phyloP scores from a whole-genome alignment of 1,140 invertebrate genomes.

The Andricus grossulariae region DNA sequence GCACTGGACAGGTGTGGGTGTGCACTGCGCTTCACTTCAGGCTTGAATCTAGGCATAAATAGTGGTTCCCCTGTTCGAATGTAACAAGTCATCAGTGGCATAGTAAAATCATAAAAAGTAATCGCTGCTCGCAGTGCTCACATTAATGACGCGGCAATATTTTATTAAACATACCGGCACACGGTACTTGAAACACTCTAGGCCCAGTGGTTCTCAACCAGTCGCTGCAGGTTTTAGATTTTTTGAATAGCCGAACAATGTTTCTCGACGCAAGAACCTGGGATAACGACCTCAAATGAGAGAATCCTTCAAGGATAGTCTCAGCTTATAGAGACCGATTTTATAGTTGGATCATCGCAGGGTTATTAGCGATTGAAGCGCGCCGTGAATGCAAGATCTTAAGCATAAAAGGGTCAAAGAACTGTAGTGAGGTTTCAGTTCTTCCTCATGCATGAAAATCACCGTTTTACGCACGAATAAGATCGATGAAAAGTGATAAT shows the following conservation, averaged over 20 bases:
- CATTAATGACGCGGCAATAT: conserved; percentile 63
- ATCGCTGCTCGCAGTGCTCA: conserved; percentile 45
- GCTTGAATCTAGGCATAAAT: conserved; percentile 49
- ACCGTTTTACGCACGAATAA: background rate
- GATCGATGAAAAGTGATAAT: background rate
- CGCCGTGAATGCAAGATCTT: conserved; percentile 2
- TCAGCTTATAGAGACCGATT: background rate
- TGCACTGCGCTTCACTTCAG: conserved; percentile 49
- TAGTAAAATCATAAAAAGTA: conserved; percentile 39
- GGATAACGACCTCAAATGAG: conserved; percentile 23
- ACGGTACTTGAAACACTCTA: conserved; percentile 44
- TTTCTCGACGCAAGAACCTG: conserved; percentile 2
- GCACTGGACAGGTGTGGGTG: conserved; percentile 62
- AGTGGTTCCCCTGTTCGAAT: conserved; percentile 51
- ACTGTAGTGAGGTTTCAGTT: background rate
- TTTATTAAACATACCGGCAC: conserved; percentile 54
- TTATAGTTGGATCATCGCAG: conserved; percentile 11
- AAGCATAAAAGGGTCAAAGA: conserved; percentile 17
- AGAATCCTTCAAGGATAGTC: background rate
- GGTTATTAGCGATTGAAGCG: background rate
- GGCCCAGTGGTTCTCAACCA: conserved; percentile 45
- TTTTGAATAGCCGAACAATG: conserved; percentile 18
- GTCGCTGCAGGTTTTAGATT: conserved; percentile 16
- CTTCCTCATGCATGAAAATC: background rate
- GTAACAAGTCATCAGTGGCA: conserved; percentile 57